These are phyloP conservation scores for Hybognathus amarus DNA, from an alignment of 2,797 vertebrate species.

Conservation along the genomic window DNA sequence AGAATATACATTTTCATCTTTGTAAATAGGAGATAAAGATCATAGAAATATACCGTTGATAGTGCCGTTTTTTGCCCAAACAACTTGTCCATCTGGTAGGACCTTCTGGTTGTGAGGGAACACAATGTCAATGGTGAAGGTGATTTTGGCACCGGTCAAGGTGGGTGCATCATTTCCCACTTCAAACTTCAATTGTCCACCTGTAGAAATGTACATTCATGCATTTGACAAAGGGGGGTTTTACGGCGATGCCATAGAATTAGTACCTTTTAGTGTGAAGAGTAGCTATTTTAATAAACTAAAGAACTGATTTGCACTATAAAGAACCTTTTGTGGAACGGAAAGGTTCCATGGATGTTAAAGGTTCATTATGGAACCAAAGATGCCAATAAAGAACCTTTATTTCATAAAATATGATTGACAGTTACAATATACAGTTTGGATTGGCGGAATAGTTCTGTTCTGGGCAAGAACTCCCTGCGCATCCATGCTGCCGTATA, in stretches of 20 bases:
- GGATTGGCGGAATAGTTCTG: too few relatives aligned
- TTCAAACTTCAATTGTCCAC: constrained; percentile 84
- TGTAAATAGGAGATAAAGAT: not conserved
- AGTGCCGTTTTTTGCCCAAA: constrained; percentile 82
- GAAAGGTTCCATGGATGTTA: not conserved
- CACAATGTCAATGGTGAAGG: constrained; percentile 85
- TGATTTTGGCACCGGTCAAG: constrained; percentile 84
- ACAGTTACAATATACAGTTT: too few relatives aligned
- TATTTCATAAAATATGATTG: too few relatives aligned
- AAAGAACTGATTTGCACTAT: not conserved
- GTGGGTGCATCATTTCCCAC: constrained; percentile 90
- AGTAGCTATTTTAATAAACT: not conserved
- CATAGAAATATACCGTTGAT: constrained; percentile 79
- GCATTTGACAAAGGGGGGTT: not conserved
- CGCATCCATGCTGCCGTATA: too few relatives aligned
- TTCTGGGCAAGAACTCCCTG: too few relatives aligned
- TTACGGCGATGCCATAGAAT: not conserved
- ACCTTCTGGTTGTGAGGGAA: constrained; percentile 83
- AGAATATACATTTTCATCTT: not conserved
- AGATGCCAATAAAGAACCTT: not conserved
- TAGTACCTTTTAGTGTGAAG: not conserved
- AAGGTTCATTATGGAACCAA: not conserved
- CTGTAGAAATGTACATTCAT: constrained; percentile 66
- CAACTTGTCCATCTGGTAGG: constrained; percentile 79
- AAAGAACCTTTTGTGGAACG: not conserved